Evolutionary conservation across 2,113 vertebrate species (phyloP).

Genomic region (Malaclemys terrapin): DNA sequence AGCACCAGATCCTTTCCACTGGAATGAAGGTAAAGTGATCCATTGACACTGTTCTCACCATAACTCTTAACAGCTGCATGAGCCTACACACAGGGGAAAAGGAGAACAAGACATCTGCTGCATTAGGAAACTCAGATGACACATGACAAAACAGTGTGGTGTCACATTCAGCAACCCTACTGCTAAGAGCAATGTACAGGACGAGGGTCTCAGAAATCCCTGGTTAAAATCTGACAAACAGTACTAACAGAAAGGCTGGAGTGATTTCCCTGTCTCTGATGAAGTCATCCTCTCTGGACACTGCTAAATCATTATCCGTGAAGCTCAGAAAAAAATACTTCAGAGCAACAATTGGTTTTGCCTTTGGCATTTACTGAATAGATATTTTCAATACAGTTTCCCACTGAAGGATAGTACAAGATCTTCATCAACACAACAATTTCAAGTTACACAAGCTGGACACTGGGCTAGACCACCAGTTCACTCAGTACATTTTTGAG

Average conservation of each 20-base stretch:
- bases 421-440: not conserved
- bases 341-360: no score
- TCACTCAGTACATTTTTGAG: not conserved
- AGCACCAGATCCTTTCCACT: constrained; percentile 72
- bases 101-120: not conserved
- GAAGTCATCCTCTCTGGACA: not conserved
- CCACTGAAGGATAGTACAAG: not conserved
- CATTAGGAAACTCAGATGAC: not conserved
- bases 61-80: constrained; percentile 64
- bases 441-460: not conserved
- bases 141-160: not conserved
- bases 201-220: no score
- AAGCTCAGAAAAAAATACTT: not conserved
- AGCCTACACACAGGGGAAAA: constrained; percentile 68
- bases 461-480: not conserved
- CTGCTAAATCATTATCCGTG: not conserved
- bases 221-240: not conserved
- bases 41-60: constrained; percentile 55
- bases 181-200: not conserved
- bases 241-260: not conserved
- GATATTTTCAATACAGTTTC: not conserved
- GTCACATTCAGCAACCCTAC: not conserved
- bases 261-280: not conserved
- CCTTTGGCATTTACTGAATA: not conserved
- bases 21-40: constrained; percentile 74